Evolutionary conservation across 2,888 invertebrate species (phyloP), one percentile per base, ranked within the genome.

Genomic region (Scaptodrosophila latifasciaeformis): DNA sequence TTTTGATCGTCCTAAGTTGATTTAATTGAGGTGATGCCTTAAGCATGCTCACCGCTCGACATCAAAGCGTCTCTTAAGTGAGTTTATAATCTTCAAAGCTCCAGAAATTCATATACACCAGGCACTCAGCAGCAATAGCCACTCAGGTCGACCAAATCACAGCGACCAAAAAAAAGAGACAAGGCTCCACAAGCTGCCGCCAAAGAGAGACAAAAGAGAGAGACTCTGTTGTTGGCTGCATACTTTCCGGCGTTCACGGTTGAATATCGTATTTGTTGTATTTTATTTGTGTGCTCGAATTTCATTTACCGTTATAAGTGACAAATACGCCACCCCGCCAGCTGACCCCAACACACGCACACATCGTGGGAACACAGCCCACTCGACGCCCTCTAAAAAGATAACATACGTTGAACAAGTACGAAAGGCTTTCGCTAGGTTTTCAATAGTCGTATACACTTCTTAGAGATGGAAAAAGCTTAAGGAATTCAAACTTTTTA

Each of bases 21-120:
- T 80, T 77, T 63, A 57, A 46, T 29, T 56, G 53, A 24, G 48
- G 40, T 42, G 24, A 15, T 34, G 29, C 65, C 65, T 67, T 77
- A 56, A 69, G 67, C 60, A 59, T 55, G 63, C 67, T 57, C 45
- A 45, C 17, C 54, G 37, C 61, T 49, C 70, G 61, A 83, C 81
- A 81, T 83, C 82, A 84, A 84, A 83, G 76, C 75, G 61, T 50
- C 75, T 65, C 72, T 67, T 72, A 81, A 82, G 78, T 72, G 76
- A 70, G 66, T 72, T 82, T 77, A 62, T 64, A 81, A 82, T 82
- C 82, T 82, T 83, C 82, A 84, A 85, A 84, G 83, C 84, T 85
- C 83, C 75, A 77, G 82, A 78, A 82, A 84, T 85, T 82, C 79
- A 81, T 71, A 54, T 59, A 30, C 49, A 83, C 67, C 79, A 85